Conservation (phyloP, 2,797 vertebrate species). For the Sphaeramia orbicularis region DNA sequence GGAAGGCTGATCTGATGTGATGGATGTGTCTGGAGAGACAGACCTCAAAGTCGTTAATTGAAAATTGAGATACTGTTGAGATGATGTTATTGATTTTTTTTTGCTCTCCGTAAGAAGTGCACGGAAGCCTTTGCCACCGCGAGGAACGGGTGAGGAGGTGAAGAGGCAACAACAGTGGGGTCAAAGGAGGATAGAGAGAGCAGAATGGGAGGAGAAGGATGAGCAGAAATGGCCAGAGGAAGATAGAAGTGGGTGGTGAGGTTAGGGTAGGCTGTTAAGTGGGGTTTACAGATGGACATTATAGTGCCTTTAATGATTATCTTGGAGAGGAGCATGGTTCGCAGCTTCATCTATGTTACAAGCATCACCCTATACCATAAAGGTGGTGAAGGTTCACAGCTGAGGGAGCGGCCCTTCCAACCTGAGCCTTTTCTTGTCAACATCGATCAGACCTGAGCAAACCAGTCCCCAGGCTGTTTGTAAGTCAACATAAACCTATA, state of each 20-base stretch:
- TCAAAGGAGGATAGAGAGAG: slow-evolving; percentile 47
- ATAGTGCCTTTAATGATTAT: slow-evolving; percentile 49
- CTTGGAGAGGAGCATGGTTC: slow-evolving; percentile 19
- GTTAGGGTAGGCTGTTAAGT: slow-evolving; percentile 38
- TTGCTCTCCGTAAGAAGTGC: slow-evolving; percentile 19
- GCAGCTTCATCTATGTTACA: slow-evolving; percentile 11
- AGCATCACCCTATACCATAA: slow-evolving; percentile 47
- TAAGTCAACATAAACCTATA: slow-evolving; percentile 74
- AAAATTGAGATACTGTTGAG: slow-evolving; percentile 85
- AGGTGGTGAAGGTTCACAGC: slow-evolving; percentile 30
- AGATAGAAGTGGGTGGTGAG: slow-evolving; percentile 16
- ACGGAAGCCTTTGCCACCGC: slow-evolving; percentile 27
- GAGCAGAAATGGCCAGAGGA: slow-evolving; percentile 4
- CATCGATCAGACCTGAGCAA: slow-evolving; percentile 65
- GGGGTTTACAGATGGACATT: slow-evolving; percentile 53
- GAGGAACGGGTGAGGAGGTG: slow-evolving; percentile 48
- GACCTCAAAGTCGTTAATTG: slow-evolving; percentile 80
- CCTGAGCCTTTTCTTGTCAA: slow-evolving; percentile 38
- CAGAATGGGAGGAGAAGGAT: slow-evolving; percentile 4
- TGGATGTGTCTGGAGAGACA: slow-evolving; percentile 73
- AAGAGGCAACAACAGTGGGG: slow-evolving; percentile 48
- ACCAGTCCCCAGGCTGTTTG: slow-evolving; percentile 68
- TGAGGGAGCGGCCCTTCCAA: slow-evolving; percentile 29
- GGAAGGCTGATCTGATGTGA: slow-evolving; percentile 59
- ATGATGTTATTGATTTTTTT: slow-evolving; percentile 86